Evolutionary conservation across 2,113 vertebrate species (phyloP).

Genomic region (Centrocercus urophasianus): DNA sequence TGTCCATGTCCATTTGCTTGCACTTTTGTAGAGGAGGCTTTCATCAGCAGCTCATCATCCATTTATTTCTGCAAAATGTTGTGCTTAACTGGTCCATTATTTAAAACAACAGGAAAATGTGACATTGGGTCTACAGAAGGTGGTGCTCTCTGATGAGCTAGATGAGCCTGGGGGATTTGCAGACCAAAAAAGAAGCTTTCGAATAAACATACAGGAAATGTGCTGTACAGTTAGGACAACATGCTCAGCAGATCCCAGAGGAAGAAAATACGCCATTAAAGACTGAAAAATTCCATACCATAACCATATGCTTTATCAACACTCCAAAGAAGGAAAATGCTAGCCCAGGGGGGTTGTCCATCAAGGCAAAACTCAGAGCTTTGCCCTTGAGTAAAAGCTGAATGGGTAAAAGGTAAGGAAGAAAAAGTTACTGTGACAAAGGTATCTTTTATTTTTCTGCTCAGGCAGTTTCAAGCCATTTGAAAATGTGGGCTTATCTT

Average conservation of each 20-base stretch:
- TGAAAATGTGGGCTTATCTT: not conserved
- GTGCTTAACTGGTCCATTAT: not conserved
- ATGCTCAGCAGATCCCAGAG: not conserved
- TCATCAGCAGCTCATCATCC: not conserved
- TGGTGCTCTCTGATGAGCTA: not conserved
- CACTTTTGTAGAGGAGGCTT: not conserved
- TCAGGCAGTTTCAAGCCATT: not conserved
- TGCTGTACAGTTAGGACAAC: not conserved
- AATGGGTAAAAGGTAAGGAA: not conserved
- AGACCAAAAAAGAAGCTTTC: not conserved
- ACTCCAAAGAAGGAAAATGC: not conserved
- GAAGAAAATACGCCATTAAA: not conserved
- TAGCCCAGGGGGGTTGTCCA: fast-evolving
- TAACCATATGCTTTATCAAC: not conserved
- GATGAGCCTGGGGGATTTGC: not conserved
- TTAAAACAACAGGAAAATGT: not conserved
- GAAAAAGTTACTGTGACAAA: not conserved
- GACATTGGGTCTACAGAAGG: not conserved
- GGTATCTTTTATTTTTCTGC: not conserved
- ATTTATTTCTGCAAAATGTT: not conserved
- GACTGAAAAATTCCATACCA: not conserved
- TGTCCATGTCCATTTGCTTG: not conserved
- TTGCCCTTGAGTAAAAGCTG: not conserved
- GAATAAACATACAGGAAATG: not conserved
- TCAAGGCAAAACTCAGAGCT: not conserved